Conservation (phyloP, 1,140 invertebrate species). For the Lordiphosa clarofinis region DNA sequence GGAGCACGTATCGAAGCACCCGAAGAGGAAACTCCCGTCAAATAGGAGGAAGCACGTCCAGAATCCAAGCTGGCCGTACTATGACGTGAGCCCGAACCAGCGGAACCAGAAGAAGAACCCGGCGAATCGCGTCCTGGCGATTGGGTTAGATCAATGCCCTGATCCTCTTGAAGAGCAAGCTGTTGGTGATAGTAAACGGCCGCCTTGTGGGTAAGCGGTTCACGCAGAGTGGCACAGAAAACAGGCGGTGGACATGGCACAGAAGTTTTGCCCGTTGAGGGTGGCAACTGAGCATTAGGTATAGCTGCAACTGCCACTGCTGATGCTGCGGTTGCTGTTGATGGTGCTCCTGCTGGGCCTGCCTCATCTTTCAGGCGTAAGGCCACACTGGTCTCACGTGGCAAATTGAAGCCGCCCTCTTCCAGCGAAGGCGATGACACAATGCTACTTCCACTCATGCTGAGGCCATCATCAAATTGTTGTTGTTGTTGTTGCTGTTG, state of each 20-base stretch:
- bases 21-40: conserved; percentile 77
- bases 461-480: conserved; percentile 62
- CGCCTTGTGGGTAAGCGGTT: conserved; percentile 85
- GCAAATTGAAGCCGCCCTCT: conserved; percentile 77
- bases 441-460: conserved; percentile 79
- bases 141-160: conserved; percentile 87
- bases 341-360: conserved; percentile 4
- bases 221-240: conserved; percentile 68
- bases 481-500: conserved; percentile 34
- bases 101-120: conserved; percentile 90
- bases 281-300: conserved; percentile 15
- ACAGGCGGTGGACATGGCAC: conserved; percentile 68
- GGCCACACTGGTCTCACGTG: conserved; percentile 74
- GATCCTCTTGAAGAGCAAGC: conserved; percentile 86
- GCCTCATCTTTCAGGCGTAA: conserved; percentile 70
- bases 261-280: conserved; percentile 41
- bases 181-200: conserved; percentile 88
- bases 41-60: conserved; percentile 88
- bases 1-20: conserved; percentile 73
- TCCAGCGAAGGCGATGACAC: conserved; percentile 79
- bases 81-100: conserved; percentile 88
- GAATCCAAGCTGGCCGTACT: conserved; percentile 96
- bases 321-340: conserved; percentile 17
- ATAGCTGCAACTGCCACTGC: conserved; percentile 4
- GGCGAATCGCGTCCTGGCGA: conserved; percentile 94